Evolutionary conservation across 2,888 invertebrate species (phyloP), one percentile per base, ranked within the genome.

Genomic region (Willowsia nigromaculata): DNA sequence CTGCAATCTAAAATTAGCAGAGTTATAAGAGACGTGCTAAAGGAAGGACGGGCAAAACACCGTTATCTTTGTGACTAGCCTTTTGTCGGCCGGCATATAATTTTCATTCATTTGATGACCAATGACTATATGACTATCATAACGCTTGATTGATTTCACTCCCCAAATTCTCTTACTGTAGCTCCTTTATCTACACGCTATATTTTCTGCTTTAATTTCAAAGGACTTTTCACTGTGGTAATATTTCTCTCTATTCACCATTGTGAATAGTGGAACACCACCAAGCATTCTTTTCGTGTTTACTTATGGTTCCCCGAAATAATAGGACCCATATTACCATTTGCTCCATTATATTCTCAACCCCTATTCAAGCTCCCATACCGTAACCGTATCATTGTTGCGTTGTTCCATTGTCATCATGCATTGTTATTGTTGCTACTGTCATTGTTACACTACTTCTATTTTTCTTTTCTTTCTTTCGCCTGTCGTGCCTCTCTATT

Each of bases 281-380:
- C 37, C 5, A 27, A 11, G 68, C 18, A 78, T 78, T 78, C 50
- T 80, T 37, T 25, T 65, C 30, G n/a, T 83, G 59, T 85, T 85
- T 85, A 74, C 74, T 59, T 85, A 74, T 85, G 85, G 85, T 85
- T 27, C 37, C 74, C 85, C 85, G 62, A 53, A 71, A 71, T 68
- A 68, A 37, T 37, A 71, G n/a, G 71, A 71, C 18, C 37, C 71
- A 65, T 30, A n/a, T n/a, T 22, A 0, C 74, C 13, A 15, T 43
- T 15, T 74, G 59, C 27, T 22, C 9, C 43, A 50, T 22, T 47
- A 62, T 43, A 11, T 22, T 25, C 2, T 43, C 22, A 47, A 65
- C 53, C 76, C 6, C 37, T 40, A 65, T 27, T 62, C 47, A 27
- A 47, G 27, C 18, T 65, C 65, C 5, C 30, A 78, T 59, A 56